Evolutionary conservation across 2,888 invertebrate genomes (phyloP), one percentile per base, ranked within the genome.

Genomic region (Pharmacophagus antenor): DNA sequence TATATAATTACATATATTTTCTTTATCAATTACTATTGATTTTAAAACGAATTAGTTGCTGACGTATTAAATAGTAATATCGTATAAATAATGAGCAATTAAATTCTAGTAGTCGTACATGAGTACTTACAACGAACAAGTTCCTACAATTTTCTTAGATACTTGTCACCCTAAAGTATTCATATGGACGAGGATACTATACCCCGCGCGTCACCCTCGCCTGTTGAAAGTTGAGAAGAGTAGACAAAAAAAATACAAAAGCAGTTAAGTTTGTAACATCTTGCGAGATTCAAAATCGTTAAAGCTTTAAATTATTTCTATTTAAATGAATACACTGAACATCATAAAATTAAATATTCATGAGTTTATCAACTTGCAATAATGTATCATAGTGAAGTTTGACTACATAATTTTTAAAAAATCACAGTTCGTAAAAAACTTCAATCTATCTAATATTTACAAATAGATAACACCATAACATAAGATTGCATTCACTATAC

Each of bases 221-320:
- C 23, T 47, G 56, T 61, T 53, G 56, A 56, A 56, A 61, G 52
- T 47, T 48, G 61, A 61, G 56, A 61, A 22, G 31, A 60, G 46
- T 25, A 21, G 41, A 27, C 47, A 58, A 53, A 58, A 56, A 55
- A 60, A 51, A 59, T 2, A 22, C 27, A 42, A 52, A 56, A 18
- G 46, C 51, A 56, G 52, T 47, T 41, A 22, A 47, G 25, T 56
- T 56, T 41, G 56, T 21, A 56, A 51, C 55, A 60, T 56, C 55
- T 60, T 56, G 60, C 60, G 23, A 46, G 51, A 31, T 54, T 42
- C 17, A 10, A n/a, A 42, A 42, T 42, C 42, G 8, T 31, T 31
- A 31, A 31, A 31, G 1, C 15, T 31, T 31, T 31, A 31, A 1
- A 31, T 15, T 31, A 31, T 31, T 31, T 31, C 0, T 15, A 31